Conservation (phyloP, 2,113 vertebrate genomes). For the Pristiophorus japonicus region DNA sequence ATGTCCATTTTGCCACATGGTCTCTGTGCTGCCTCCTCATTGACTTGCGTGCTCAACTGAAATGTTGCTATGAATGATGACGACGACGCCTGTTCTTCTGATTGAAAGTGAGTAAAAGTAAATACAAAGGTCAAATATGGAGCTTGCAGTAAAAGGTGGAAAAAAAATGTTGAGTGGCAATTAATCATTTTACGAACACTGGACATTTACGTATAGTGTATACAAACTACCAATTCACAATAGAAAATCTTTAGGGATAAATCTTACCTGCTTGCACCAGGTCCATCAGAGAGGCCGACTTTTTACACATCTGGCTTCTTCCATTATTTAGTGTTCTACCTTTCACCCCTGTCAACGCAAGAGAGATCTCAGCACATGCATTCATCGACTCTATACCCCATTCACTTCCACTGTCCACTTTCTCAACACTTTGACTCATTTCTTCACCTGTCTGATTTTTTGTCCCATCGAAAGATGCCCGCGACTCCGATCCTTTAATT, state of each 20-base stretch:
- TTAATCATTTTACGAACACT: background rate
- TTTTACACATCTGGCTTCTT: background rate
- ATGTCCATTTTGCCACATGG: background rate
- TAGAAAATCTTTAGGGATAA: background rate
- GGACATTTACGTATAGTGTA: background rate
- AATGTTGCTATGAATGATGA: background rate
- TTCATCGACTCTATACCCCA: background rate
- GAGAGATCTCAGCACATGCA: background rate
- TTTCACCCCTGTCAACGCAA: background rate
- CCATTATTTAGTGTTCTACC: background rate
- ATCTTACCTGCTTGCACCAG: constrained; percentile 15
- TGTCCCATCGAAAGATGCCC: background rate
- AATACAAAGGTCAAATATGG: background rate
- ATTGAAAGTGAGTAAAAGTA: background rate
- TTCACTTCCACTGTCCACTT: too few relatives aligned
- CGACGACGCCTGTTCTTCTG: background rate
- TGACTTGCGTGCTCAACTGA: background rate
- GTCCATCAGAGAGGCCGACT: background rate
- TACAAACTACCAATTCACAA: background rate
- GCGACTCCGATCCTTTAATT: background rate
- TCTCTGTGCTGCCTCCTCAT: background rate
- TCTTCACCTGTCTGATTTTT: background rate
- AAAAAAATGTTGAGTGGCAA: background rate
- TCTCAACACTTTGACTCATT: background rate
- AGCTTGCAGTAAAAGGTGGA: background rate